phyloP scores from a whole-genome alignment of 2,797 vertebrate genomes.

The Etheostoma nigrum region DNA sequence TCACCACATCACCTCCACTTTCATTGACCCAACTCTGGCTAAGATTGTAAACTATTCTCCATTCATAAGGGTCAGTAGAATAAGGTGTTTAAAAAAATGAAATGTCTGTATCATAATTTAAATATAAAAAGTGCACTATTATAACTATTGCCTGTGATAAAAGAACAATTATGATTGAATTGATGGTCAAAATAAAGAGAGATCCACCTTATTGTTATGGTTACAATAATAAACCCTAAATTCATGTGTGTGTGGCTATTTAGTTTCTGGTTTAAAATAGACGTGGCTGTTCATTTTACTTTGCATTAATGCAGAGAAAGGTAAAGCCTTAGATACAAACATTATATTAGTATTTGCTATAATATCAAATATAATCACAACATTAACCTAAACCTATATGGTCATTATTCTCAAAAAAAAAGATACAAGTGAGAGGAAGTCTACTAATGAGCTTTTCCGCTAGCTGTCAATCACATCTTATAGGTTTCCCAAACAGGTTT shows the following conservation, averaged over 20 bases:
- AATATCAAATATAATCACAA: neutral
- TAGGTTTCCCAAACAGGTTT: no score
- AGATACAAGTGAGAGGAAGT: no score
- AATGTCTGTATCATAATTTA: slow-evolving; percentile 89
- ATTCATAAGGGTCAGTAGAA: slow-evolving; percentile 86
- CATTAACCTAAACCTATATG: neutral
- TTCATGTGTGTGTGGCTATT: slow-evolving; percentile 75
- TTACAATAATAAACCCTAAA: slow-evolving; percentile 86
- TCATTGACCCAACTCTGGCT: slow-evolving; percentile 84
- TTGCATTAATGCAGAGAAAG: neutral
- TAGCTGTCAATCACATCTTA: no score
- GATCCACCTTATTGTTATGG: slow-evolving; percentile 86
- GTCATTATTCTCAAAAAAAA: neutral
- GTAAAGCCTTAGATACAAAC: neutral
- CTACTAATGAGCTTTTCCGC: no score
- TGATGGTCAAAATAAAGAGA: slow-evolving; percentile 87
- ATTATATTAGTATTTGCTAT: neutral
- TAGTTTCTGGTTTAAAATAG: slow-evolving; percentile 56
- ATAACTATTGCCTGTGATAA: slow-evolving; percentile 89
- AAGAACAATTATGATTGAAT: slow-evolving; percentile 85
- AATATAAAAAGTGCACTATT: slow-evolving; percentile 89
- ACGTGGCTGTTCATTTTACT: slow-evolving; percentile 8
- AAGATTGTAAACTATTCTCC: slow-evolving; percentile 88
- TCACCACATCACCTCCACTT: slow-evolving; percentile 70
- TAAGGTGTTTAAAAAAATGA: slow-evolving; percentile 85